A percentile compares a stretch with the other conserved stretches of the same genome.
These are phyloP conservation scores for Elachura formosa DNA, from an alignment of 2,113 vertebrate genomes.

Conservation along the genomic window DNA sequence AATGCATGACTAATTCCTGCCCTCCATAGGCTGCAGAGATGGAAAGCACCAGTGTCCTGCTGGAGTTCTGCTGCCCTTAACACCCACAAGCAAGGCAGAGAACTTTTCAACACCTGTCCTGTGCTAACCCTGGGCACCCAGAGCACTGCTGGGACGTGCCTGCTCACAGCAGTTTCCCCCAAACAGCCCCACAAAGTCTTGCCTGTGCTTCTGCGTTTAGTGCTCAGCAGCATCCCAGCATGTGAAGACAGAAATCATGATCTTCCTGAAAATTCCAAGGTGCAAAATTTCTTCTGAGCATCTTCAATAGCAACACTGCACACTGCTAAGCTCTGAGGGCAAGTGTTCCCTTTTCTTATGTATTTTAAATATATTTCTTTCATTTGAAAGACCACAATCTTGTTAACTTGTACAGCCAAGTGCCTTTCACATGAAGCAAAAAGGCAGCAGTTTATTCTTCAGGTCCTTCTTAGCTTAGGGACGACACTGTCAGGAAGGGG, in stretches of 20 bases:
- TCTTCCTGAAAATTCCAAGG: neutral
- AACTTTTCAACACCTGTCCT: neutral
- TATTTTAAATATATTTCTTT: neutral
- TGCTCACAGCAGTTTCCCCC: neutral
- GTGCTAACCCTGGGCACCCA: neutral
- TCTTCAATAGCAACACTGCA: neutral
- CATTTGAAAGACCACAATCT: neutral
- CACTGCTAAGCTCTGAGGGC: neutral
- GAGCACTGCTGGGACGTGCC: neutral
- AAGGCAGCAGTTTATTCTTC: neutral
- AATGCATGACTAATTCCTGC: neutral
- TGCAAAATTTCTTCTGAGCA: neutral
- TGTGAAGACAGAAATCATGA: rapidly evolving
- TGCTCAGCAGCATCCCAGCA: neutral
- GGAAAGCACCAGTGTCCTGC: neutral
- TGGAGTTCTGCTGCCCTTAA: neutral
- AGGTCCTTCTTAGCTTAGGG: neutral
- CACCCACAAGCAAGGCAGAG: neutral
- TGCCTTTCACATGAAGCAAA: neutral
- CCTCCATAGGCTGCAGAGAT: neutral
- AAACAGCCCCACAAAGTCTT: neutral
- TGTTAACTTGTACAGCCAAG: neutral
- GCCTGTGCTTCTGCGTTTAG: neutral
- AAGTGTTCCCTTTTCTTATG: neutral
- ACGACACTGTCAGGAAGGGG: neutral